Conservation (phyloP, 1,140 invertebrate species). For the Bombus ignitus region DNA sequence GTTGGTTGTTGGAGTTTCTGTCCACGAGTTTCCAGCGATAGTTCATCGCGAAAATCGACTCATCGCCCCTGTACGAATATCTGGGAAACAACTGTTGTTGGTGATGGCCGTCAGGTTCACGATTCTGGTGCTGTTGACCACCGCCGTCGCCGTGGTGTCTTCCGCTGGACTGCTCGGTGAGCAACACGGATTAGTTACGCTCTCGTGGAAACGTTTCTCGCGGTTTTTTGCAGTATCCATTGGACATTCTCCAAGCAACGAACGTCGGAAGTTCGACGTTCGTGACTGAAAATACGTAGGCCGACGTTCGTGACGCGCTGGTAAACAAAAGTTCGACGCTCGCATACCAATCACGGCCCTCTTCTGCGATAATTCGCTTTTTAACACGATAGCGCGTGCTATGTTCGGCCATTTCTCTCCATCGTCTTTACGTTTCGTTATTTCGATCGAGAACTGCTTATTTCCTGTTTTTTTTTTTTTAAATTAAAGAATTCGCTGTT, state of each 20-base stretch:
- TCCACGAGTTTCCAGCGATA: conserved; percentile 19
- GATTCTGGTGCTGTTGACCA: conserved; percentile 70
- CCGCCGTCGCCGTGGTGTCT: conserved; percentile 68
- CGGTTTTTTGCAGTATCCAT: not conserved
- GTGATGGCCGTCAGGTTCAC: conserved; percentile 67
- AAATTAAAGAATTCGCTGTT: not conserved
- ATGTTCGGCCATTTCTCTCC: not conserved
- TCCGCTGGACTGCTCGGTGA: conserved; percentile 80
- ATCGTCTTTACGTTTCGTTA: not conserved
- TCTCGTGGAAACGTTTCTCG: conserved; percentile 17
- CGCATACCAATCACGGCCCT: not conserved
- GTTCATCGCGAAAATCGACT: conserved; percentile 30
- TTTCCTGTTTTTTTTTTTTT: not conserved
- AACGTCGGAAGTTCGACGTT: not conserved
- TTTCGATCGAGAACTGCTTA: not conserved
- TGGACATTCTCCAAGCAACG: not conserved
- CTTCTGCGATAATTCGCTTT: not conserved
- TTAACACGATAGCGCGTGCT: not conserved
- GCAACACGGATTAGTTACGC: conserved; percentile 49
- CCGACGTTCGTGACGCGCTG: not conserved
- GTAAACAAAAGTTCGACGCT: conserved; percentile 16
- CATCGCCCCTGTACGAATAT: not conserved
- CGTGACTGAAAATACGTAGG: not conserved
- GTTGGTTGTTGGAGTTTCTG: conserved; percentile 26
- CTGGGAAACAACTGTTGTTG: not conserved